phyloP scores from a whole-genome alignment of 92 coral and sea anemone genomes.

The Porites evermanni region DNA sequence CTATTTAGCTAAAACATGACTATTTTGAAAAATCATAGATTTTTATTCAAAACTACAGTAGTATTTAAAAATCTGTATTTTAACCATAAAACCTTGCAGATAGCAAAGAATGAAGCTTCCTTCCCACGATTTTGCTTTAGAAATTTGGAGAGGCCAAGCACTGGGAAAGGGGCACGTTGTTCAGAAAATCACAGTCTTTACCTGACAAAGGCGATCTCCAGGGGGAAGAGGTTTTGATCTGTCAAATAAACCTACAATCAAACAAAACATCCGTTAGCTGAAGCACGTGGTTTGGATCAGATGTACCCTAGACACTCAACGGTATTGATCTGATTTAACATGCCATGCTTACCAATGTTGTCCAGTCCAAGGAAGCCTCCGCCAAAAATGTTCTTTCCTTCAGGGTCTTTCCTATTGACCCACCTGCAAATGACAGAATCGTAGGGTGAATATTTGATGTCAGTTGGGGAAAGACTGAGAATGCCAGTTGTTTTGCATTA shows the following conservation, averaged over 20 bases:
- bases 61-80: too few relatives aligned
- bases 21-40: too few relatives aligned
- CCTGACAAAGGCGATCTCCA: constrained; percentile 45
- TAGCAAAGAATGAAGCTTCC: too few relatives aligned
- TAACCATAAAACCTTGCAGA: too few relatives aligned
- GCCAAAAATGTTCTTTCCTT: constrained; percentile 88
- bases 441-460: too few relatives aligned
- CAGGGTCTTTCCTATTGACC: constrained; percentile 93
- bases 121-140: too few relatives aligned
- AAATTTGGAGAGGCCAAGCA: too few relatives aligned
- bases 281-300: neutral
- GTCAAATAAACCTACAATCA: constrained; percentile 79
- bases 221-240: constrained; percentile 75
- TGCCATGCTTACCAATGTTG: constrained; percentile 73
- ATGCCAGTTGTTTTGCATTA: neutral
- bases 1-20: too few relatives aligned
- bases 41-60: too few relatives aligned
- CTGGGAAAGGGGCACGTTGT: too few relatives aligned
- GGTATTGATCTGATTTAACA: too few relatives aligned
- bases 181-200: neutral
- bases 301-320: neutral
- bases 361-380: constrained; percentile 95
- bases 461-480: too few relatives aligned
- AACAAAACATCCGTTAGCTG: neutral
- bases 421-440: constrained; percentile 60